These are phyloP conservation scores for Rhagonycha fulva DNA, from an alignment of 2,888 invertebrate species.

Conservation along the genomic window DNA sequence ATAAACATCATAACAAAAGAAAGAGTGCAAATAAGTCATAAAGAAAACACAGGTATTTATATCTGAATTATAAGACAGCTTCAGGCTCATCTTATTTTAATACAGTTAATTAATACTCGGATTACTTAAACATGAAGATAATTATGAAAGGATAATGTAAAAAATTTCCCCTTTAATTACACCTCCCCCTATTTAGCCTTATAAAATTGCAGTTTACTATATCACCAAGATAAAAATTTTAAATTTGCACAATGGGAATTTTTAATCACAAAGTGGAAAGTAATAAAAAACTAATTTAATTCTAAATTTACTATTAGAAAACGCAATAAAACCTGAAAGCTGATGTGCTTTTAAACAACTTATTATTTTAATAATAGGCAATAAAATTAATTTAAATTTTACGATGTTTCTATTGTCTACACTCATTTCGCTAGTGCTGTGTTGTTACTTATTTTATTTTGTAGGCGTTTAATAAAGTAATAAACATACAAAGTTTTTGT, in stretches of 20 bases:
- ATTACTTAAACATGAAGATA: constrained; percentile 48
- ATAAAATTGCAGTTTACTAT: constrained; percentile 2
- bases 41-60: not conserved
- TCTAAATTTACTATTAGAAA: not conserved
- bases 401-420: not conserved
- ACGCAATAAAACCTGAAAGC: not conserved
- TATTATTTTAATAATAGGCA: not conserved
- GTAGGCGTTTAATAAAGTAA: not conserved
- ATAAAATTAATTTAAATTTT: not conserved
- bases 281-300: not conserved
- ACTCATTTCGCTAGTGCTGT: not conserved
- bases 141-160: constrained; percentile 48
- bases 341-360: not conserved
- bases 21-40: not conserved
- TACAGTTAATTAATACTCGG: constrained; percentile 49
- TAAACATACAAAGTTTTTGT: not conserved
- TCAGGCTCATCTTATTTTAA: constrained; percentile 45
- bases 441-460: not conserved
- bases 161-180: constrained; percentile 45
- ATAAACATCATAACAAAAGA: not conserved
- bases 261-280: not conserved
- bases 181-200: constrained; percentile 31
- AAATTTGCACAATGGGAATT: not conserved
- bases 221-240: not conserved
- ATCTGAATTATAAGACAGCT: not conserved